phyloP scores from a whole-genome alignment of 2,888 invertebrate genomes.

The Ornithoptera priamus region DNA sequence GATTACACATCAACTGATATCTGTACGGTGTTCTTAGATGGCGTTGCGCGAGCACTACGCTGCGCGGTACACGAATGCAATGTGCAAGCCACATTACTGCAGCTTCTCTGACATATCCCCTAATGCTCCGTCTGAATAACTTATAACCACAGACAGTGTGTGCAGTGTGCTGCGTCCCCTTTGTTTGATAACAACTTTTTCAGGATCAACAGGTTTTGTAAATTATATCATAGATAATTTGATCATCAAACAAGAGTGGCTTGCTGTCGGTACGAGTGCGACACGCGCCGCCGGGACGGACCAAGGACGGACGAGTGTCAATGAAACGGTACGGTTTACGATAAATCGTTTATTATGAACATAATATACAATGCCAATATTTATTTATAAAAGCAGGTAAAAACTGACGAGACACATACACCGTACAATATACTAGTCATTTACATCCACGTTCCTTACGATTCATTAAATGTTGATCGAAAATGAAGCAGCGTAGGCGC shows the following conservation, averaged over 20 bases:
- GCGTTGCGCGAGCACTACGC: not conserved
- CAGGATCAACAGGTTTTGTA: no score
- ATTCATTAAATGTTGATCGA: no score
- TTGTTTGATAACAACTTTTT: no score
- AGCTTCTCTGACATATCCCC: no score
- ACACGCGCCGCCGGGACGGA: not conserved
- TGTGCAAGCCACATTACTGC: no score
- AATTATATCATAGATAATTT: no score
- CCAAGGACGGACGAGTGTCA: not conserved
- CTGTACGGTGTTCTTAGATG: no score
- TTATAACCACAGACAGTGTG: no score
- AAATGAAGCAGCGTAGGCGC: no score
- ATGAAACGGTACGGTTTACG: conserved; percentile 31
- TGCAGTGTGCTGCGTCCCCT: no score
- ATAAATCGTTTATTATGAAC: conserved; percentile 76
- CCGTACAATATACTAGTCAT: conserved; percentile 60
- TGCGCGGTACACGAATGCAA: no score
- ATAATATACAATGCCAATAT: conserved; percentile 77
- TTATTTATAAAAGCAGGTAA: conserved; percentile 77
- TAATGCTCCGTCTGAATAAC: no score
- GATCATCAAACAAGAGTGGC: not conserved
- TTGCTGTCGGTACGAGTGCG: not conserved
- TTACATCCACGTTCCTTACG: conserved; percentile 37
- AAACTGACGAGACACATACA: conserved; percentile 72
- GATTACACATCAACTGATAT: not conserved